Base-by-base conservation (phyloP, 1,140 invertebrate species). In the Amphibalanus amphitrite region DNA sequence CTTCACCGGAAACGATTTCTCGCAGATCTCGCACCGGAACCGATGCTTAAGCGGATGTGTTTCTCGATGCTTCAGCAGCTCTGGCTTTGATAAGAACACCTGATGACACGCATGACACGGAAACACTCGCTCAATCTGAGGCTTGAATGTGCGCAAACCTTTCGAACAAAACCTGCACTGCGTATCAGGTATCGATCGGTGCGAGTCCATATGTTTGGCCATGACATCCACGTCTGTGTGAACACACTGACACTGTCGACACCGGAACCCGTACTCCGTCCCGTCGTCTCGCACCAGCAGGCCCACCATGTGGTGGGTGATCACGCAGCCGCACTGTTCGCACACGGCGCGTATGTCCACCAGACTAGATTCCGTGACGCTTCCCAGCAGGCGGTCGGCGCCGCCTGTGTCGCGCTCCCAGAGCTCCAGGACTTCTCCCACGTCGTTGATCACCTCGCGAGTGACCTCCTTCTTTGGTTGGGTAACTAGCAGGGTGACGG, bases 11-110 rank as follows among this genome's bases (percentile, higher is more conserved):
- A 76, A 76, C 28, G 73, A 71, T 38, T 74, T 73, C 30, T 74
- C 71, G 59, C 75, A 76, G 13, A 76, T 69, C 17, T 75, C 72
- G 47, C 75, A 76, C 29, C 71, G 71, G 69, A 74, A 75, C n/a
- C 47, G 47, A 8, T 20, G 13, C 20, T 59, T 59, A 1, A 20
- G 47, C 47, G 47, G 47, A 20, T 59, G 47, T 20, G 3, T 1
- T 20, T 59, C 47, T 8, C 47, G 47, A 20, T 59, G 47, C 17
- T 59, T 59, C 6, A 59, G 6, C 47, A 59, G 10, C 47, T 59
- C 47, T 1, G 10, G 47, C 13, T 20, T 8, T 20, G 47, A 20
- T 1, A 13, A 8, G 17, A 59, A 59, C 13, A 23, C 20, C 13
- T 17, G 6, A 8, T 59, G 10, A 23, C 47, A 59, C 47, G 47